Evolutionary conservation across 2,888 invertebrate species (phyloP), one percentile per base, ranked within the genome.

Genomic region (Pogonocherus hispidulus): DNA sequence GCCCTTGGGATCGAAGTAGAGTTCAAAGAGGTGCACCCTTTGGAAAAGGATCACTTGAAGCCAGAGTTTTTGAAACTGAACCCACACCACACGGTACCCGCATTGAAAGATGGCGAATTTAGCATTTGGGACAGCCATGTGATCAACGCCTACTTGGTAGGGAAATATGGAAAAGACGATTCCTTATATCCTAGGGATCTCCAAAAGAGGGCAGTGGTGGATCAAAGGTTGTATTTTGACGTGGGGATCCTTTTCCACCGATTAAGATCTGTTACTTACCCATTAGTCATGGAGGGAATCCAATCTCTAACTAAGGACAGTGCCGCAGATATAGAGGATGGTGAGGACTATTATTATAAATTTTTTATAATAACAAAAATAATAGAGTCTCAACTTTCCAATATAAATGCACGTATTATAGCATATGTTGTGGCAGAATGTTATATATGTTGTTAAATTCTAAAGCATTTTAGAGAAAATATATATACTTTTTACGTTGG

Each of bases 201-300:
- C 1, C 79, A 85, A 56, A 82, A 79, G 55, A 81, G 90, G 23
- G 88, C 89, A 0, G 76, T 84, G 14, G 82, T 91, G 32, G 87
- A 90, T 77, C 88, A 89, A 72, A 83, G 86, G 47, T 77, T 90
- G 51, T 85, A 88, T 79, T 89, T 87, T 73, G 88, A 90, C 67
- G 84, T 84, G 57, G 87, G 87, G 1, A 83, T 85, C 16, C 82
- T 89, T 0, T 89, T 88, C 71, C 81, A 85, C 57, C 81, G 84
- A 20, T 77, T 87, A 2, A 32, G 8, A 11, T 8, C 8, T 3
- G 32, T 32, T 32, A 11, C 1, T 3, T 32, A 11, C 8, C 32
- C 32, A 8, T 2, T 32, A 11, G 0, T 32, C 32, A 2, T 6
- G 11, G 32, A 6, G 5, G 11, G 11, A 9, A 2, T 11, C 2